Conservation (phyloP, 2,888 invertebrate species). For the Punctoribates punctum region DNA sequence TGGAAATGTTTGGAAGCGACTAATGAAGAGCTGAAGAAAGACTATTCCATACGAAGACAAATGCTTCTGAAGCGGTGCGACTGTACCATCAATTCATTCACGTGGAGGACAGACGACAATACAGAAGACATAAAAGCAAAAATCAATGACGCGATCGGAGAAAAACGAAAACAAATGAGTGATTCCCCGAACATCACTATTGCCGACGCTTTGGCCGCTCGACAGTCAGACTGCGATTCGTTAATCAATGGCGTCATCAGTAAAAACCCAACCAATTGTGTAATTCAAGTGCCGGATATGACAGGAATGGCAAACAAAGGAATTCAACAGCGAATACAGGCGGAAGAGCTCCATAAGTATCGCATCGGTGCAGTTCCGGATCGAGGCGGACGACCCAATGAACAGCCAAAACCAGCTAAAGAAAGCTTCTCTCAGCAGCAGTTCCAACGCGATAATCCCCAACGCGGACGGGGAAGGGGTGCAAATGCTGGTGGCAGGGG, state of each 20-base stretch:
- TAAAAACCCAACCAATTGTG: slow-evolving; percentile 38
- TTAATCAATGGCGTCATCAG: slow-evolving; percentile 43
- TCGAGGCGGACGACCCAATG: slow-evolving; percentile 85
- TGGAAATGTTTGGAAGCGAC: slow-evolving; percentile 71
- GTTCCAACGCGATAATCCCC: slow-evolving; percentile 54
- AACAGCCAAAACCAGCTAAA: slow-evolving; percentile 86
- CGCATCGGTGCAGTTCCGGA: slow-evolving; percentile 72
- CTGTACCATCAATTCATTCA: slow-evolving; percentile 93
- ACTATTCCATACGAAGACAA: slow-evolving; percentile 76
- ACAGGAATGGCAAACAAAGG: slow-evolving; percentile 41
- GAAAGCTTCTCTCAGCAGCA: slow-evolving; percentile 97
- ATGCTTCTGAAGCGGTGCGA: slow-evolving; percentile 86
- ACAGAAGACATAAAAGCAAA: slow-evolving; percentile 53
- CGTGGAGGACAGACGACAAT: slow-evolving; percentile 53
- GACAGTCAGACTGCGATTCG: slow-evolving; percentile 59
- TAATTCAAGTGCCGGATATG: slow-evolving; percentile 42
- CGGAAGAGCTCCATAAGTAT: slow-evolving; percentile 40
- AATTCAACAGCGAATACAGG: slow-evolving; percentile 38
- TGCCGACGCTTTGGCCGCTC: slow-evolving; percentile 76
- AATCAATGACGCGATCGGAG: slow-evolving; percentile 62
- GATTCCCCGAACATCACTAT: slow-evolving; percentile 66
- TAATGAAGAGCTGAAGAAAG: slow-evolving; percentile 70
- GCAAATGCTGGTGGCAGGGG: slow-evolving; percentile 50
- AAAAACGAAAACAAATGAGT: slow-evolving; percentile 56
- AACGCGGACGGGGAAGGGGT: slow-evolving; percentile 53